Evolutionary conservation across 2,888 invertebrate genomes (phyloP).

Genomic region (Eupithecia dodoneata): DNA sequence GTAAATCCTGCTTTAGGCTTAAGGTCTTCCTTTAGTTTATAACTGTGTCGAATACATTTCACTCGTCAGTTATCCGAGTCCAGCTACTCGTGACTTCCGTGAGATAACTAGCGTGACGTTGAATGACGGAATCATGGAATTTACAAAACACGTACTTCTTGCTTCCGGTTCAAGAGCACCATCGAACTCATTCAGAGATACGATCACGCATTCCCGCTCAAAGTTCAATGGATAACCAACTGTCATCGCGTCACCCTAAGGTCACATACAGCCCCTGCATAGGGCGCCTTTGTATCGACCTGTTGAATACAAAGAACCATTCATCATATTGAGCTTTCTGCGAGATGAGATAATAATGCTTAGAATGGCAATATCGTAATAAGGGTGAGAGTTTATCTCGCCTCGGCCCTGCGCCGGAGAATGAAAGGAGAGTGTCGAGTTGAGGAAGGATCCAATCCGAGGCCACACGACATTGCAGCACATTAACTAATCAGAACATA

Average conservation of each 20-base stretch:
- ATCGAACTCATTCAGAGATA: background rate
- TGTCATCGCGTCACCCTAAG: background rate
- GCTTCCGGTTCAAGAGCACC: background rate
- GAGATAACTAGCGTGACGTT: background rate
- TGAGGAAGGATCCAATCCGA: background rate
- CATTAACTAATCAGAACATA: background rate
- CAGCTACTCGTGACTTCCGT: background rate
- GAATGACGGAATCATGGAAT: background rate
- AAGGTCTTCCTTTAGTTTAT: background rate
- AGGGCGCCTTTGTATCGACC: slow-evolving; percentile 13
- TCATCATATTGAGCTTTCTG: background rate
- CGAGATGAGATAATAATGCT: slow-evolving; percentile 2
- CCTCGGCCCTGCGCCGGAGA: background rate
- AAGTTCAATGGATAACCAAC: slow-evolving; percentile 14
- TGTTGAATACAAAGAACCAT: slow-evolving; percentile 12
- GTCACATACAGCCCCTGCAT: slow-evolving; percentile 7
- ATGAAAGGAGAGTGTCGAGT: background rate
- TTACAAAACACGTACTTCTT: background rate
- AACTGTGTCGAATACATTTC: background rate
- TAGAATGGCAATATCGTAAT: background rate
- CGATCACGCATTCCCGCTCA: background rate
- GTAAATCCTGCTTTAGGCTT: no score
- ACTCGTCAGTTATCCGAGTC: background rate
- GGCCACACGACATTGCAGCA: background rate
- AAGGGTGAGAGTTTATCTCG: background rate